phyloP scores from a whole-genome alignment of 2,797 vertebrate genomes.

The Thunnus albacares region DNA sequence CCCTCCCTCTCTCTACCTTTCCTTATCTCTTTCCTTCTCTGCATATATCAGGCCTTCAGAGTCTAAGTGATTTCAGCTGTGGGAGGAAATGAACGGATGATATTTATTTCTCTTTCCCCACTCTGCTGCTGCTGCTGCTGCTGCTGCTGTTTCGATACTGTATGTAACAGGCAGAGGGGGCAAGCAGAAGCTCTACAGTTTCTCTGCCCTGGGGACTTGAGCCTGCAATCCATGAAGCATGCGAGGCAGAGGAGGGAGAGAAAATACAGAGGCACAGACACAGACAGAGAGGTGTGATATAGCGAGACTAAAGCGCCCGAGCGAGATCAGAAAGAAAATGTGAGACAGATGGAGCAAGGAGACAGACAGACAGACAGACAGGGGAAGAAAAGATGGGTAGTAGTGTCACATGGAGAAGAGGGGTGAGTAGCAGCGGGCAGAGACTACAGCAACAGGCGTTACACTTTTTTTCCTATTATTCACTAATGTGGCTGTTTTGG shows the following conservation, averaged over 20 bases:
- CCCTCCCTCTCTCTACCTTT: conserved; percentile 64
- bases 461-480: conserved; percentile 76
- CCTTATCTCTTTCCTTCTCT: conserved; percentile 69
- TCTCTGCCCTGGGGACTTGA: conserved; percentile 72
- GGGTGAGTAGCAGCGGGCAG: conserved; percentile 63
- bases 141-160: conserved; percentile 59
- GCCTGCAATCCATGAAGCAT: conserved; percentile 75
- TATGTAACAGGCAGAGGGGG: conserved; percentile 64
- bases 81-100: conserved; percentile 83
- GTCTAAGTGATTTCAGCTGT: conserved; percentile 84
- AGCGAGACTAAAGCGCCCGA: conserved; percentile 56
- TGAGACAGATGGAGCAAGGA: conserved; percentile 73
- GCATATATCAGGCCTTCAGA: conserved; percentile 72
- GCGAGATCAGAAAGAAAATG: conserved; percentile 65
- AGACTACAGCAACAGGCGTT: conserved; percentile 79
- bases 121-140: conserved; percentile 35
- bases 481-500: conserved; percentile 57
- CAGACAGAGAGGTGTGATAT: conserved; percentile 72
- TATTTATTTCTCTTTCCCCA: conserved; percentile 77
- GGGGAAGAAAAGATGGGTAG: conserved; percentile 60
- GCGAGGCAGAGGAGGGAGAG: conserved; percentile 70
- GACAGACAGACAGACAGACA: conserved; percentile 46
- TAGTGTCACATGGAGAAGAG: conserved; percentile 75
- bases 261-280: conserved; percentile 63
- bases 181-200: conserved; percentile 70